Evolutionary conservation across 2,113 vertebrate genomes (phyloP), one percentile per base, ranked within the genome.

Genomic region (Lichenostomus cassidix): DNA sequence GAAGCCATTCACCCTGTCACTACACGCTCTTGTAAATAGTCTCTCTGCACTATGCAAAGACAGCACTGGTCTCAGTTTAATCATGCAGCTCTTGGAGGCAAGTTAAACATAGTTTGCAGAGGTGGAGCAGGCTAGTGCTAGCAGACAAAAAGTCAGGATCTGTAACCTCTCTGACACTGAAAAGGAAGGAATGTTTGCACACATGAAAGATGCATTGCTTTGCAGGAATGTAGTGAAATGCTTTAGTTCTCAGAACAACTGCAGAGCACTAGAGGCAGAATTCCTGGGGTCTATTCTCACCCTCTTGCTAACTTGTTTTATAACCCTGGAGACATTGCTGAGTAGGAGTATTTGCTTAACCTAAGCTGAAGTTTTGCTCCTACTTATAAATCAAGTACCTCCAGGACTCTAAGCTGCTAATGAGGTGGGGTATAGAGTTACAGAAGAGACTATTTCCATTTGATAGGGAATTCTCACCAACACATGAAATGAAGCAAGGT

Each of bases 281-380:
- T 75, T 95, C 87, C 69, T 82, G 35, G 37, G 50, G 52, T 75
- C 70, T 60, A 15, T 69, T 93, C 46, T 80, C 74, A 79, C 46
- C 62, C 58, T 90, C 67, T 67, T 23, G 20, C 7, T 76, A 49
- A 77, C 55, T 83, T 88, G 62, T 50, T 96, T 86, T 77, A 90
- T 65, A 88, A 74, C 83, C 37, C 83, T 68, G 39, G 37, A 94
- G 82, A 55, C 49, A 19, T 5, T 76, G 56, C 58, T 71, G 64
- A 91, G 39, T n/a, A 83, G 55, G 33, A 52, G 52, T 67, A 78
- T 78, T 89, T 94, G 67, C 62, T 93, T 92, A 94, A 94, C 85
- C 82, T 42, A 49, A 46, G 41, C n/a, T 78, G 62, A 37, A 87
- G 31, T 28, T 92, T 92, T 80, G 33, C 29, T 49, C 12, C 62